Base-by-base conservation (phyloP, 2,888 invertebrate species). In the Drosophila siamana region DNA sequence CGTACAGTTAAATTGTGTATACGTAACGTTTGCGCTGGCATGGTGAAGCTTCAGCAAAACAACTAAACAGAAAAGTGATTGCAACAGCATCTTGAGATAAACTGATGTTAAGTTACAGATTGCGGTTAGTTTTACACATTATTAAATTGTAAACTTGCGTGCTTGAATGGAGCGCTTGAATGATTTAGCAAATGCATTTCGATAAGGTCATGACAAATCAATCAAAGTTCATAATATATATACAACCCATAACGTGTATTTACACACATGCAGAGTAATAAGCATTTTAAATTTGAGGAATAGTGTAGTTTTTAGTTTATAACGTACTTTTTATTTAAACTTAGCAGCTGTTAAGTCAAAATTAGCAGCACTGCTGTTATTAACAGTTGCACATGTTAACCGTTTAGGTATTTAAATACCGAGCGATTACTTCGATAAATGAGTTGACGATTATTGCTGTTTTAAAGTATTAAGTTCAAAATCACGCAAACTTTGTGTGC, bases 1-100 rank as follows among this genome's bases (percentile, higher is more conserved):
- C 85, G 71, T 22, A 85, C 85, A 70, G 55, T 85, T 87, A 9
- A 83, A 82, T 43, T 51, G 66, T 3, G 60, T 33, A 40, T 64
- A 24, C 15, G 54, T 43, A 33, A 52, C 41, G 24, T 56, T 61
- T 22, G 24, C 11, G 11, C 61, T 22, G 36, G 36, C 11, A 41
- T 15, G 4, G 1, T n/a, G 9, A n/a, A 52, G 4, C n/a, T 55
- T 4, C 3, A 78, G 36, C n/a, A 69, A 9, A 2, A 46, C 4
- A 4, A 47, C 13, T 0, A 57, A 40, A 2, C 0, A 9, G 11
- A 38, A 19, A 6, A 52, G 28, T 4, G 11, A 13, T 38, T 28
- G 0, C n/a, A 47, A 5, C 13, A 13, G 59, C 74, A 75, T 75
- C 72, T 72, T 61, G 60, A 69, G 61, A 64, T 69, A 40, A 54